Evolutionary conservation across 2,797 vertebrate species (phyloP).

Genomic region (Cirrhinus molitorella): DNA sequence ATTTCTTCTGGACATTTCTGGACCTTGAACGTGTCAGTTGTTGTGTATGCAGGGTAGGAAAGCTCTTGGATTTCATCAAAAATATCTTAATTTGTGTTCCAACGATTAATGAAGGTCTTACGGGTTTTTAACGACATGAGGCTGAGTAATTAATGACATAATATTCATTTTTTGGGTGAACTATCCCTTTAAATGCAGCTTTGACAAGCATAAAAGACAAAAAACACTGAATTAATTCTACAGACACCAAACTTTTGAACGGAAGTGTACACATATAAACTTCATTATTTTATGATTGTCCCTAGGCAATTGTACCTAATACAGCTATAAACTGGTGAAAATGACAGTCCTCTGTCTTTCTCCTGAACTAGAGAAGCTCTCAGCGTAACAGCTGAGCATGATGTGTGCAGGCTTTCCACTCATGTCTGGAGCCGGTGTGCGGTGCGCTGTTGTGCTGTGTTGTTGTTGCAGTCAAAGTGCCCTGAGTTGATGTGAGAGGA

Average conservation of each 20-base stretch:
- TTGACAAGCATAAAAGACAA: not conserved
- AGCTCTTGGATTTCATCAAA: no score
- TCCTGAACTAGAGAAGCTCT: not conserved
- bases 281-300: not conserved
- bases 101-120: no score
- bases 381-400: not conserved
- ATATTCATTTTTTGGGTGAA: no score
- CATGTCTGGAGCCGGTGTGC: conserved; percentile 13
- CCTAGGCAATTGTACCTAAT: not conserved
- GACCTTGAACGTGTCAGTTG: no score
- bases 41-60: no score
- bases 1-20: no score
- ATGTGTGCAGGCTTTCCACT: conserved; percentile 9
- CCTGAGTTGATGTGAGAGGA: conserved; percentile 29
- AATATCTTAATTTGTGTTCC: no score
- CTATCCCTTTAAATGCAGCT: not conserved
- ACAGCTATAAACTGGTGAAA: not conserved
- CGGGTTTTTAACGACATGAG: no score
- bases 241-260: not conserved
- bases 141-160: no score
- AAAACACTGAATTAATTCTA: not conserved
- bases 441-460: conserved; percentile 4
- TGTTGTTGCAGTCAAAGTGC: conserved; percentile 33
- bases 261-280: not conserved
- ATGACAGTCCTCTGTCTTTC: not conserved